These are phyloP conservation scores for Drosophila carrolli DNA, from an alignment of 1,140 invertebrate genomes.

Conservation along the genomic window DNA sequence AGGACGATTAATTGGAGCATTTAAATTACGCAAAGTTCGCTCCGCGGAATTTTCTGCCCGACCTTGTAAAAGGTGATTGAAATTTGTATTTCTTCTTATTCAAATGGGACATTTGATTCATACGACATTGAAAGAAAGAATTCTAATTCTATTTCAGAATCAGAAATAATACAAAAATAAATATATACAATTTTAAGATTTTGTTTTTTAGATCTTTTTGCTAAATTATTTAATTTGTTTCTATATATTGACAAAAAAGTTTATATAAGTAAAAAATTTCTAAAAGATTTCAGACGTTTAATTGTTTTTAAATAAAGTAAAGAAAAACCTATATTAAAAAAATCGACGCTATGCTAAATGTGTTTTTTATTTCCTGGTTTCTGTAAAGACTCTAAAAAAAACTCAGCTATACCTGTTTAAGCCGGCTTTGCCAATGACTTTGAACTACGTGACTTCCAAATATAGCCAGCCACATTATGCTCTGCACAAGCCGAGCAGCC, in stretches of 20 bases:
- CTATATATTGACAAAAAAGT: too few relatives aligned
- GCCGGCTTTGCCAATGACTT: not conserved
- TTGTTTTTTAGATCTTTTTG: too few relatives aligned
- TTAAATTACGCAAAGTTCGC: slow-evolving; percentile 29
- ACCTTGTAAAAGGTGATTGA: slow-evolving; percentile 24
- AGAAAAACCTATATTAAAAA: too few relatives aligned
- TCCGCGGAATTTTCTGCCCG: slow-evolving; percentile 2
- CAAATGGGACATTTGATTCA: slow-evolving; percentile 5
- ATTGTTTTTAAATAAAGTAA: too few relatives aligned
- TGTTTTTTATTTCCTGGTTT: not conserved
- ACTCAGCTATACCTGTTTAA: not conserved
- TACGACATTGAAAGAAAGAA: not conserved
- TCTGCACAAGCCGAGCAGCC: not conserved
- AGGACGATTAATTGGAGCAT: slow-evolving; percentile 38
- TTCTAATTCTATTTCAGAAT: too few relatives aligned
- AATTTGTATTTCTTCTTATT: slow-evolving; percentile 13
- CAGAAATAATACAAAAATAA: too few relatives aligned
- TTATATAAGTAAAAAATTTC: too few relatives aligned
- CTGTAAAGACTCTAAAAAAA: not conserved
- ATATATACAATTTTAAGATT: too few relatives aligned
- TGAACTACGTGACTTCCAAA: slow-evolving; percentile 12
- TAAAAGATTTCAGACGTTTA: too few relatives aligned
- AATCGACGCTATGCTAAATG: not conserved
- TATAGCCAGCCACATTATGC: not conserved
- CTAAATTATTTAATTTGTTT: too few relatives aligned